A percentile compares a stretch with the other conserved stretches of the same genome.
Evolutionary conservation across 2,113 vertebrate species (phyloP).

Genomic region (Cebidichthys violaceus): DNA sequence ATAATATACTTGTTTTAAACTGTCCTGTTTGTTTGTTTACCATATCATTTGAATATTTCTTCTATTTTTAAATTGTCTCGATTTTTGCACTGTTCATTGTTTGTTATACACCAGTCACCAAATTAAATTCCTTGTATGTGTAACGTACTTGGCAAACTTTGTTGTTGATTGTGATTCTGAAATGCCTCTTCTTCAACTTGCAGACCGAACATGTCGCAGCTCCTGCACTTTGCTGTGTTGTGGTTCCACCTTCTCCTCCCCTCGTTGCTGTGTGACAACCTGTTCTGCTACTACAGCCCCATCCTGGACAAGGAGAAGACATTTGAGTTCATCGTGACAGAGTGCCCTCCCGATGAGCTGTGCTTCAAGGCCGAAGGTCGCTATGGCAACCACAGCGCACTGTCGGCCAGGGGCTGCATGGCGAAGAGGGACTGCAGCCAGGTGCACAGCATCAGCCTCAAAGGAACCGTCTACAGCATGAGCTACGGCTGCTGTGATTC

Average conservation of each 20-base stretch:
- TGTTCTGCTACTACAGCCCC: conserved; percentile 79
- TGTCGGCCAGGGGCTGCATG: conserved; percentile 77
- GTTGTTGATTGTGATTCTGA: too few species aligned
- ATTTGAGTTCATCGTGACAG: conserved; percentile 53
- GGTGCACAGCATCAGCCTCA: conserved; percentile 20
- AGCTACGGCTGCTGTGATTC: conserved; percentile 75
- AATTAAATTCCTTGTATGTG: too few species aligned
- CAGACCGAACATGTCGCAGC: conserved; percentile 49
- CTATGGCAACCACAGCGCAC: conserved; percentile 67
- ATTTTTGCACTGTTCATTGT: too few species aligned
- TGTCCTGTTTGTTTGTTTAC: too few species aligned
- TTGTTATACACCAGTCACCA: too few species aligned
- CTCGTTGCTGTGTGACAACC: conserved; percentile 60
- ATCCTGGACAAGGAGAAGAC: conserved; percentile 42
- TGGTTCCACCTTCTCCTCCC: conserved; percentile 65
- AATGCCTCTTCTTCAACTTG: not conserved
- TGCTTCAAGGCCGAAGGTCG: conserved; percentile 72
- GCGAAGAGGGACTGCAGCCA: conserved; percentile 47
- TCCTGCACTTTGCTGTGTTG: conserved; percentile 21
- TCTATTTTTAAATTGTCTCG: too few species aligned
- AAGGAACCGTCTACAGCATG: conserved; percentile 66
- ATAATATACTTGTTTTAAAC: too few species aligned
- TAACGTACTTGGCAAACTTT: too few species aligned
- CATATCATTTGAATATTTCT: too few species aligned
- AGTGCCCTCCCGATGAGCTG: conserved; percentile 71